Conservation (phyloP, 2,888 invertebrate genomes). For the Drosophila lacicola region DNA sequence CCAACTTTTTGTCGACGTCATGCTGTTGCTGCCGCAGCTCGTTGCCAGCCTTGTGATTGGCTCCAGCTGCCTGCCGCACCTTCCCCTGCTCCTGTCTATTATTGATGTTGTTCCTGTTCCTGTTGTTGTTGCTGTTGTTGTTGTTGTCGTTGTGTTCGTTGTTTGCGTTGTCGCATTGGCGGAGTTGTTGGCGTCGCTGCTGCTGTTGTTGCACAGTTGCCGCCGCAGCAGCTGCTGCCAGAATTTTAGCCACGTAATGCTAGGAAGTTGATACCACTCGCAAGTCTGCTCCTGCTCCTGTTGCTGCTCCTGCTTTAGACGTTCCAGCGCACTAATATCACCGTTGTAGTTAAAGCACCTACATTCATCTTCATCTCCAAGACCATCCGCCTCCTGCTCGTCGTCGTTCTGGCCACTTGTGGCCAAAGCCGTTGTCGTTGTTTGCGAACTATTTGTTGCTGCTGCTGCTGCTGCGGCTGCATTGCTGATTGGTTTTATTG, state of each 20-base stretch:
- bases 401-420: constrained; percentile 48
- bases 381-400: constrained; percentile 38
- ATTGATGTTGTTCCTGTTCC: constrained; percentile 24
- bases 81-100: constrained; percentile 2
- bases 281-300: constrained; percentile 14
- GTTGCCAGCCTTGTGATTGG: too few relatives aligned
- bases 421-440: constrained; percentile 71
- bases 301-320: constrained; percentile 28
- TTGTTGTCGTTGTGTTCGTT: constrained; percentile 40
- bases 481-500: constrained; percentile 63
- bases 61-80: constrained; percentile 4
- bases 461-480: constrained; percentile 23
- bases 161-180: constrained; percentile 51
- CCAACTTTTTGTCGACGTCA: constrained; percentile 73
- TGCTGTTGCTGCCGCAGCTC: constrained; percentile 47
- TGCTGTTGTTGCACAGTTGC: constrained; percentile 38
- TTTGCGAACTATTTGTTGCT: constrained; percentile 66
- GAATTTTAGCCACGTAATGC: constrained; percentile 77
- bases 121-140: constrained; percentile 20
- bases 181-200: constrained; percentile 18
- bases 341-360: constrained; percentile 83
- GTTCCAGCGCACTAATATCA: constrained; percentile 80
- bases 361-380: constrained; percentile 70
- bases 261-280: constrained; percentile 62
- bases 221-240: constrained; percentile 69